These are phyloP conservation scores for Rotaria magnacalcarata DNA, from an alignment of 2,888 invertebrate genomes.

Conservation along the genomic window DNA sequence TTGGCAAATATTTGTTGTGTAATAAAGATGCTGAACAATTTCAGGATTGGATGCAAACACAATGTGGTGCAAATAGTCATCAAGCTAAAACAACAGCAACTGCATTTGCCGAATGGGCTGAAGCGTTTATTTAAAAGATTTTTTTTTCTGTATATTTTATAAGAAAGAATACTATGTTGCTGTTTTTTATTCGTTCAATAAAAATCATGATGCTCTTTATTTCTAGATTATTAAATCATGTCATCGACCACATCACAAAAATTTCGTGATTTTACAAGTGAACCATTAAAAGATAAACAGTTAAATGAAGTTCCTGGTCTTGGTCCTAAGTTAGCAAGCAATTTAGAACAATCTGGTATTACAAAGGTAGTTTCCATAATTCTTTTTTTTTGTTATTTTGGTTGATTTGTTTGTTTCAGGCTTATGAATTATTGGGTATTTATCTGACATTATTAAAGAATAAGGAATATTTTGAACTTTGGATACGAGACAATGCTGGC, in stretches of 20 bases:
- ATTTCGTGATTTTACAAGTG: conserved; percentile 32
- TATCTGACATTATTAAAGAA: conserved; percentile 35
- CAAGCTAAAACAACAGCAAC: not conserved
- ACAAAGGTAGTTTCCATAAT: not conserved
- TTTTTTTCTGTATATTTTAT: not conserved
- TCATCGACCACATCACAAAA: conserved; percentile 36
- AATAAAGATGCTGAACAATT: conserved; percentile 26
- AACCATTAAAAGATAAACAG: conserved; percentile 6
- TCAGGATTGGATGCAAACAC: conserved; percentile 30
- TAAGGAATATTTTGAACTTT: conserved; percentile 32
- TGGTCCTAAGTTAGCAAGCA: conserved; percentile 11
- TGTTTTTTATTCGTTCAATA: not conserved
- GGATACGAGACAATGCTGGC: conserved; percentile 31
- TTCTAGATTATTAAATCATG: conserved; percentile 14
- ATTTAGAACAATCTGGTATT: conserved; percentile 23
- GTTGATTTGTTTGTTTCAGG: not conserved
- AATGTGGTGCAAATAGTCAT: conserved; percentile 32
- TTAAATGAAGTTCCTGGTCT: conserved; percentile 20
- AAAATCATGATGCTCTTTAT: not conserved
- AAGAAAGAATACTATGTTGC: not conserved
- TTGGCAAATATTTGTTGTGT: conserved; percentile 14
- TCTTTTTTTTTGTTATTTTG: not conserved
- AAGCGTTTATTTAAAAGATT: conserved; percentile 4
- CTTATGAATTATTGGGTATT: conserved; percentile 26
- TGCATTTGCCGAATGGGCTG: conserved; percentile 2